These are phyloP conservation scores for Trichonephila clavata DNA, from an alignment of 1,140 invertebrate genomes.

Conservation along the genomic window DNA sequence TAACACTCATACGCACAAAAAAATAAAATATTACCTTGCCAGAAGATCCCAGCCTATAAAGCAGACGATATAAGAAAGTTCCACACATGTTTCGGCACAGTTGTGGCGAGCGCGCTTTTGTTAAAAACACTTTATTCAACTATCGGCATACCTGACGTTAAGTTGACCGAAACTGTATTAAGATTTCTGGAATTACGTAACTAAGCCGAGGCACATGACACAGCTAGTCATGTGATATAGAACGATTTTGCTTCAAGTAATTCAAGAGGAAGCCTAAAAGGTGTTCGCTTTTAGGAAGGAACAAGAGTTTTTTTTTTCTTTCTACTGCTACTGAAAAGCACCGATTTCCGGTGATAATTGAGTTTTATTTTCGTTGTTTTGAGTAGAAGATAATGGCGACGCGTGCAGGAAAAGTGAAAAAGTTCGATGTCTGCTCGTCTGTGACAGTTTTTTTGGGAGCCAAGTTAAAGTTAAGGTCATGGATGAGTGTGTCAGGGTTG, in stretches of 20 bases:
- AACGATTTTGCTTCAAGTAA: not conserved
- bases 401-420: not conserved
- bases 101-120: not conserved
- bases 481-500: conserved; percentile 8
- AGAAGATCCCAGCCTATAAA: not conserved
- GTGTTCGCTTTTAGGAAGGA: not conserved
- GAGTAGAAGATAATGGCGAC: not conserved
- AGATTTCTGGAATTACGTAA: conserved; percentile 45
- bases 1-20: not conserved
- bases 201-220: conserved; percentile 38
- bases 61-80: conserved; percentile 32
- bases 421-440: conserved; percentile 1
- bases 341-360: conserved; percentile 31
- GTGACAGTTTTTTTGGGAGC: not conserved
- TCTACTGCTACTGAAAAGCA: not conserved
- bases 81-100: conserved; percentile 57
- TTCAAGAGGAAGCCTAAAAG: not conserved
- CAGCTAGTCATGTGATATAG: conserved; percentile 53
- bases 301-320: not conserved
- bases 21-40: conserved; percentile 50
- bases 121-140: not conserved
- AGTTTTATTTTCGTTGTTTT: not conserved
- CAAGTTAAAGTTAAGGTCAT: not conserved
- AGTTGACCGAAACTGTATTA: conserved; percentile 55
- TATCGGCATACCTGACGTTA: conserved; percentile 30